Evolutionary conservation across 2,888 invertebrate genomes (phyloP).

Genomic region (Temnothorax unifasciatus): DNA sequence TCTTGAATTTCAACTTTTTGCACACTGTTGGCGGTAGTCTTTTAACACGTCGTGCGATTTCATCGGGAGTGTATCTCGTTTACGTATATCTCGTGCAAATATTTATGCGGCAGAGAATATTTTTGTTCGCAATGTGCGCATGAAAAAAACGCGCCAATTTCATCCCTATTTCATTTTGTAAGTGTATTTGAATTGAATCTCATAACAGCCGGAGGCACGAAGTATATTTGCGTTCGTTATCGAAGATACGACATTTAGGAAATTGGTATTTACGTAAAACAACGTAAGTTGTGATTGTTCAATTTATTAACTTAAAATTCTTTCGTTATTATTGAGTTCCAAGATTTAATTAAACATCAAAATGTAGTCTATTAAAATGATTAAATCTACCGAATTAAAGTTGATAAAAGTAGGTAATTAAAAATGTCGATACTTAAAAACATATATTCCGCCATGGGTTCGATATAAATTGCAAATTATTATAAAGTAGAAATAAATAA

Average conservation of each 20-base stretch:
- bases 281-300: background rate
- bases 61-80: background rate
- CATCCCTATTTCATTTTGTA: background rate
- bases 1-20: background rate
- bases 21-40: background rate
- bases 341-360: background rate
- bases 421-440: background rate
- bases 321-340: background rate
- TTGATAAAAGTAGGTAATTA: background rate
- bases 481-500: constrained; percentile 4
- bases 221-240: background rate
- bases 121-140: constrained; percentile 14
- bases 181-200: background rate
- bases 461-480: background rate
- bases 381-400: background rate
- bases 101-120: constrained; percentile 30
- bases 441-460: background rate
- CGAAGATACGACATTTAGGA: constrained; percentile 20
- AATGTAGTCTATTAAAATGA: background rate
- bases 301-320: background rate
- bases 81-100: constrained; percentile 10
- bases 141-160: constrained; percentile 28
- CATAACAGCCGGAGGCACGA: constrained; percentile 4
- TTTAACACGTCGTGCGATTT: constrained; percentile 24
- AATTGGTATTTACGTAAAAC: constrained; percentile 20